Evolutionary conservation across 2,797 vertebrate species (phyloP).

Genomic region (Xenopus petersii): DNA sequence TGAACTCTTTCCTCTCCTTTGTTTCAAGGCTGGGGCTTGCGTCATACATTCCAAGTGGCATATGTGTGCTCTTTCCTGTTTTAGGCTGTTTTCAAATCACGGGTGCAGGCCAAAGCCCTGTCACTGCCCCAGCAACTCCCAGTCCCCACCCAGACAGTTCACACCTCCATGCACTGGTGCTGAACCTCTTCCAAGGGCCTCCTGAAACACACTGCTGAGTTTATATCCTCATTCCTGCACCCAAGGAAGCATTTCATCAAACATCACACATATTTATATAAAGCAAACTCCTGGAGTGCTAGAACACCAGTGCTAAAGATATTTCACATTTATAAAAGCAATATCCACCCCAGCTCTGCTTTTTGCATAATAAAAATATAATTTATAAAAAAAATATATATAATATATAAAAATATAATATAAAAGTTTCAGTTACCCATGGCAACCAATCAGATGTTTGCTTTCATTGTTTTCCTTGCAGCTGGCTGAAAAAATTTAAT

Average conservation of each 20-base stretch:
- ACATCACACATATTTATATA: background rate
- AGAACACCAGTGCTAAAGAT: background rate
- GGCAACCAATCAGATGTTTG: no score
- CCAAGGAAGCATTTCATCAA: constrained; percentile 62
- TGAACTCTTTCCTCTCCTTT: constrained; percentile 93
- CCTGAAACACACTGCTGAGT: no score
- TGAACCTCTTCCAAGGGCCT: constrained; percentile 49
- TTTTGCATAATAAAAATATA: no score
- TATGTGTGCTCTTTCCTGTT: constrained; percentile 98
- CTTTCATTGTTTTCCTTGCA: no score
- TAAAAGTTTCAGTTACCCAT: no score
- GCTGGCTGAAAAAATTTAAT: no score
- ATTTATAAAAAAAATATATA: no score
- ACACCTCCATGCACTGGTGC: constrained; percentile 65
- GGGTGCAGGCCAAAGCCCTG: constrained; percentile 66
- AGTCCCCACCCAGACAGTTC: constrained; percentile 73
- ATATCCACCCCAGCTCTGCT: no score
- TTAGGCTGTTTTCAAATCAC: constrained; percentile 79
- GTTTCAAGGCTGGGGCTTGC: constrained; percentile 98
- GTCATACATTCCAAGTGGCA: constrained; percentile 99
- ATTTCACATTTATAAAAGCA: no score
- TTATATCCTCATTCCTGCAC: constrained; percentile 5
- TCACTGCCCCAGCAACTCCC: constrained; percentile 68
- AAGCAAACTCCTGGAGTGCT: background rate
- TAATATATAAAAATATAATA: no score